Percentiles rank a stretch among this genome's conserved stretches.
phyloP scores from a whole-genome alignment of 2,888 invertebrate genomes.

The Calameuta idolon region DNA sequence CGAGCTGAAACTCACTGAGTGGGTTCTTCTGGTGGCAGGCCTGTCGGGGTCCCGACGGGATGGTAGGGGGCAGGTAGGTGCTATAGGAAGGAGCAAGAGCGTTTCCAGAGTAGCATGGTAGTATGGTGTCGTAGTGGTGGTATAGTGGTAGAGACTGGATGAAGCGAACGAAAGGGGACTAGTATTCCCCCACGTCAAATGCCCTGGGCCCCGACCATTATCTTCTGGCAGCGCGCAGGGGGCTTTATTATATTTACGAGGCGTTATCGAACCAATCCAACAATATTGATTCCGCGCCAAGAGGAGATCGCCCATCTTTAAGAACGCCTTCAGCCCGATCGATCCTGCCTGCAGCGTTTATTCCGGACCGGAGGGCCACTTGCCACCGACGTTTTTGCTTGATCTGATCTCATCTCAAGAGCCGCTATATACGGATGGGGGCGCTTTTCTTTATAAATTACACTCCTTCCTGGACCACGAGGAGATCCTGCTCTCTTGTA shows the following conservation, averaged over 20 bases:
- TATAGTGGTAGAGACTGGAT: constrained; percentile 2
- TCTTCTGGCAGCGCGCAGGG: constrained; percentile 40
- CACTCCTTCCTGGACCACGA: not conserved
- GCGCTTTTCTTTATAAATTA: not conserved
- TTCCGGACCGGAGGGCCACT: not conserved
- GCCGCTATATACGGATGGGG: not conserved
- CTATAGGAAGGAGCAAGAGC: constrained; percentile 24
- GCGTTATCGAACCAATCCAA: constrained; percentile 59
- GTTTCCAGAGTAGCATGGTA: constrained; percentile 4
- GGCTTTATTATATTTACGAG: constrained; percentile 62
- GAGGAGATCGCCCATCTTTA: constrained; percentile 44
- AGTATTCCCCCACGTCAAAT: constrained; percentile 34
- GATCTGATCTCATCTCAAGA: not conserved
- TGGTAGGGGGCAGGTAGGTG: constrained; percentile 33
- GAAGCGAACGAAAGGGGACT: constrained; percentile 22
- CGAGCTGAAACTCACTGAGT: constrained; percentile 57
- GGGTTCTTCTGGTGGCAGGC: constrained; percentile 36
- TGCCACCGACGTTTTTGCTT: constrained; percentile 7
- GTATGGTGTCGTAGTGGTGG: not conserved
- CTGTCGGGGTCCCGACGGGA: constrained; percentile 27
- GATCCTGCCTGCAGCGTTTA: constrained; percentile 6
- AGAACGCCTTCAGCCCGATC: constrained; percentile 30
- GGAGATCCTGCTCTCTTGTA: not conserved
- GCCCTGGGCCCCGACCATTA: constrained; percentile 50
- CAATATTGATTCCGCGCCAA: constrained; percentile 58